Evolutionary conservation across 2,888 invertebrate genomes (phyloP), one percentile per base, ranked within the genome.

Genomic region (Ophion slaviceki): DNA sequence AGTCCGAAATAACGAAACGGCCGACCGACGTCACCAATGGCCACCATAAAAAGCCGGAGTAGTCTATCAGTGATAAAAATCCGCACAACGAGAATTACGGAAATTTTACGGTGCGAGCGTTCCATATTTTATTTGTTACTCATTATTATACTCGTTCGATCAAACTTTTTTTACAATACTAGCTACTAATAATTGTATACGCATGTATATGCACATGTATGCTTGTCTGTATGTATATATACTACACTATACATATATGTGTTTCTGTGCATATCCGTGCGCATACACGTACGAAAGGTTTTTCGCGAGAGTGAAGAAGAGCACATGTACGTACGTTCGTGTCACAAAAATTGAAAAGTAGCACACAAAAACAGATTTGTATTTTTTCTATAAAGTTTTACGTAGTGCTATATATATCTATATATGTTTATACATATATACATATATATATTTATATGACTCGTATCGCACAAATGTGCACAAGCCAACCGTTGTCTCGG

Each of bases 301-400:
- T 61, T 61, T 24, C 28, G 45, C 45, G 64, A 75, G 24, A 5
- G 1, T 24, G 20, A 47, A 64, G 28, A 45, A 11, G 20, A 28
- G 64, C 45, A 4, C 11, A 28, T 45, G 47, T 45, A 64, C 62
- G 17, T 61, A 24, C 14, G 8, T 45, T 45, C 24, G 20, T 24
- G 53, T 61, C 68, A 74, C 62, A 76, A 84, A 75, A 32, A 77
- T 36, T 40, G 17, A 77, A 64, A 32, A 61, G 40, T 17, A 45
- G 20, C 28, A 64, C 64, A 59, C 59, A 66, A 3, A 67, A 57
- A 57, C 20, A 72, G 71, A 83, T 61, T 76, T 87, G 84, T 86
- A 90, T 91, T 91, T 91, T 90, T 91, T 90, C 90, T 90, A 90
- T 85, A 87, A 76, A 90, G 87, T 86, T 90, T 76, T 84, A 76